These are phyloP conservation scores for Atta cephalotes DNA, from an alignment of 1,140 invertebrate genomes.

Conservation along the genomic window DNA sequence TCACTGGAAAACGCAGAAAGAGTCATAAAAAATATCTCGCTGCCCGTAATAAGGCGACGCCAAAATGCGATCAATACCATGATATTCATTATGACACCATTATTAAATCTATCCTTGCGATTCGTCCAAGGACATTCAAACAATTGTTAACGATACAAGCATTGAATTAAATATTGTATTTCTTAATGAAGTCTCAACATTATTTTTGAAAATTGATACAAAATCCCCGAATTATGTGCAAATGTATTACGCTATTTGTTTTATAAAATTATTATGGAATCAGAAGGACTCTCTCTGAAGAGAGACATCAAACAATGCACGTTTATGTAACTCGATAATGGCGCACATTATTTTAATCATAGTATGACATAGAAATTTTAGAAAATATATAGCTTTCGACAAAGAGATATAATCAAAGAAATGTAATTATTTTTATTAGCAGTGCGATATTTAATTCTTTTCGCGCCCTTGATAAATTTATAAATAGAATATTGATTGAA, in stretches of 20 bases:
- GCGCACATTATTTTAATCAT: conserved; percentile 35
- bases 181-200: neutral
- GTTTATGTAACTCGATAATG: conserved; percentile 51
- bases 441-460: neutral
- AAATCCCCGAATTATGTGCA: conserved; percentile 21
- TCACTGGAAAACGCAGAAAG: conserved; percentile 70
- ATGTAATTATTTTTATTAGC: neutral
- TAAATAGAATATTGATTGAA: conserved; percentile 21
- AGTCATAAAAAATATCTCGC: conserved; percentile 62
- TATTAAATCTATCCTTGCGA: conserved; percentile 34
- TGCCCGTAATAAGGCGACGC: conserved; percentile 57
- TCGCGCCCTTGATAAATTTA: conserved; percentile 26
- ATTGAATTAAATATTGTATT: conserved; percentile 15
- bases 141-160: conserved; percentile 2
- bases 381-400: neutral
- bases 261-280: conserved; percentile 30
- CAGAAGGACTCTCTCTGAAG: conserved; percentile 15
- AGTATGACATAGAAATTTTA: conserved; percentile 19
- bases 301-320: conserved; percentile 32
- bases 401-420: neutral
- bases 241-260: conserved; percentile 1
- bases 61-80: conserved; percentile 46
- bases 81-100: conserved; percentile 42
- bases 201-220: neutral
- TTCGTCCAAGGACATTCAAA: conserved; percentile 1